Conservation (phyloP, 2,113 vertebrate species). For the Myocastor coypus region DNA sequence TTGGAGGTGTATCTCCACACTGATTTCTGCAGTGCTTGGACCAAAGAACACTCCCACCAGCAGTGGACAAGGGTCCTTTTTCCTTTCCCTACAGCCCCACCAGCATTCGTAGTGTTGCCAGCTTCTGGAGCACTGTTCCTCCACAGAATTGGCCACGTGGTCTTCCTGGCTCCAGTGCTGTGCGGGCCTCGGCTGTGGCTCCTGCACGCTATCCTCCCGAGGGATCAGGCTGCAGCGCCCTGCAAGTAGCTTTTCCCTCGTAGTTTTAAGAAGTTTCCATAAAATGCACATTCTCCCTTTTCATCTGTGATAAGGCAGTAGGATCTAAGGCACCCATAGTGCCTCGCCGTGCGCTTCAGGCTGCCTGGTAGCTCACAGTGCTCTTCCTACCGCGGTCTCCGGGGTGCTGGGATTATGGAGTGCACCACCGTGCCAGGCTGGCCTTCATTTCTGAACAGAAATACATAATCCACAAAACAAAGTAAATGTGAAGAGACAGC, state of each 20-base stretch:
- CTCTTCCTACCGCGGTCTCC: not conserved
- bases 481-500: not conserved
- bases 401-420: not conserved
- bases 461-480: not conserved
- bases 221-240: not conserved
- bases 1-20: not conserved
- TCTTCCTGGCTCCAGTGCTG: not conserved
- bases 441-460: not conserved
- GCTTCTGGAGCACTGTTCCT: not conserved
- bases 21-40: not conserved
- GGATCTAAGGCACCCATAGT: not conserved
- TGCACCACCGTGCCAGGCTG: not conserved
- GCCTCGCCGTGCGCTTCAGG: no score
- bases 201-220: not conserved
- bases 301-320: not conserved
- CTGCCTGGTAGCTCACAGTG: no score
- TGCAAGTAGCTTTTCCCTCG: not conserved
- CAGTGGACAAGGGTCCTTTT: not conserved
- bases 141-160: rapidly evolving
- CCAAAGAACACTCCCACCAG: not conserved
- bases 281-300: not conserved
- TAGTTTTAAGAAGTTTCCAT: not conserved
- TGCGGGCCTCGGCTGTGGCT: not conserved
- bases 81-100: not conserved
- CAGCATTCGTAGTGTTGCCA: not conserved